Evolutionary conservation across 92 coral and sea anemone genomes (phyloP), one percentile per base, ranked within the genome.

Genomic region (Diadumene lineata): DNA sequence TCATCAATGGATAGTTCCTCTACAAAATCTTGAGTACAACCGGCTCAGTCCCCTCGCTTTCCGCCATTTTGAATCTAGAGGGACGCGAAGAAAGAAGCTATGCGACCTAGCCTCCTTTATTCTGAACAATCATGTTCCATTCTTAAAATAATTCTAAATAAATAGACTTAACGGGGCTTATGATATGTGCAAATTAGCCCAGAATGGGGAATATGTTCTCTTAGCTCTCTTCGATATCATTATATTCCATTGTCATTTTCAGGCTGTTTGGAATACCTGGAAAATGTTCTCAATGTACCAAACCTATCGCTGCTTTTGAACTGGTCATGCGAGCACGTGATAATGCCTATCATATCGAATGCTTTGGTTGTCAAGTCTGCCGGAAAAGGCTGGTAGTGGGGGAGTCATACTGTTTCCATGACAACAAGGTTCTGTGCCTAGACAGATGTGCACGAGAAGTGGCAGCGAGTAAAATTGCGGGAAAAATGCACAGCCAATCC

Each of bases 211-310:
- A n/a, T n/a, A n/a, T n/a, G n/a, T n/a, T n/a, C n/a, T n/a, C n/a
- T 38, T 34, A 23, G 6, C 25, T 9, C 19, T 0, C 0, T 34
- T 69, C n/a, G 27, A 69, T 10, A 38, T 7, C 15, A 38, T 1
- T 43, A n/a, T 28, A 44, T 70, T 70, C 28, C 53, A 9, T 46
- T 33, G 50, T 77, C 44, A 50, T 26, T 73, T 50, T 30, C 74
- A 91, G 97, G 55, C 68, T 91, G 62, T 91, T 91, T 66, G 97
- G 97, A 16, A 75, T 88, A 43, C 97, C 93, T 17, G 97, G 97
- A 13, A 83, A 74, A 27, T 91, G 97, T 65, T 77, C 97, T 16
- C 90, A 88, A 1, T 91, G 97, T 33, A 72, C 65, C 81, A 88
- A 91, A 69, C 83, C 90, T 23, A 91, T 91, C 31, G 97, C 97